Base-by-base conservation (phyloP, 2,888 invertebrate species). In the Nemotelus nigrinus region DNA sequence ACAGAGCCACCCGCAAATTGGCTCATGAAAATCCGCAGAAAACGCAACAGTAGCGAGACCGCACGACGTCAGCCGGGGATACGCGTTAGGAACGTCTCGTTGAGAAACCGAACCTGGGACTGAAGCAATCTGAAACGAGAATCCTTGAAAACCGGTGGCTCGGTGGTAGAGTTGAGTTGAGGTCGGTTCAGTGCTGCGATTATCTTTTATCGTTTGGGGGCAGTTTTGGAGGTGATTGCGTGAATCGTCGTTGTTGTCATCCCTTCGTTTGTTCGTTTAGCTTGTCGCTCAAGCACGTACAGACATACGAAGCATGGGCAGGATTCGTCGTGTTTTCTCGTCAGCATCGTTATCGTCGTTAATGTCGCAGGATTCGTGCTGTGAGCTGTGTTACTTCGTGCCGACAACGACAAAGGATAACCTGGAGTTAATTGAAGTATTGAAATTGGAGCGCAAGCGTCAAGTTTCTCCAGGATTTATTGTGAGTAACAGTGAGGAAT, bases 121-220 rank as follows among this genome's bases (percentile, higher is more conserved):
- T 70, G 53, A 70, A 53, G 47, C 53, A 25, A 70, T 55, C 74
- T 74, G 74, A 74, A 74, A 60, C 25, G 74, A 63, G 63, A 43
- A 72, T 72, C 72, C 72, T 74, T 70, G 70, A 41, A 63, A 25
- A 60, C 60, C 48, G 63, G 5, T 60, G 74, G 25, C 1, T 25
- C 25, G 25, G 25, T 25, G 25, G 25, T 25, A 25, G 74, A 74
- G 60, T 74, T 63, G 63, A 43, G 6, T 65, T 57, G 70, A 5
- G 70, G 41, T 71, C 70, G 48, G 60, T 74, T n/a, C 41, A 7
- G 25, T 7, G 39, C 6, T 63, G 60, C 74, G 74, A 74, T 74
- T 74, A 74, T 74, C 74, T 74, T 74, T 74, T 60, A 74, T 74
- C 70, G 70, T 53, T 70, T 63, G 50, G 25, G 63, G 63, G 74